These are phyloP conservation scores for Philereme vetulata DNA, from an alignment of 2,888 invertebrate genomes.

Conservation along the genomic window DNA sequence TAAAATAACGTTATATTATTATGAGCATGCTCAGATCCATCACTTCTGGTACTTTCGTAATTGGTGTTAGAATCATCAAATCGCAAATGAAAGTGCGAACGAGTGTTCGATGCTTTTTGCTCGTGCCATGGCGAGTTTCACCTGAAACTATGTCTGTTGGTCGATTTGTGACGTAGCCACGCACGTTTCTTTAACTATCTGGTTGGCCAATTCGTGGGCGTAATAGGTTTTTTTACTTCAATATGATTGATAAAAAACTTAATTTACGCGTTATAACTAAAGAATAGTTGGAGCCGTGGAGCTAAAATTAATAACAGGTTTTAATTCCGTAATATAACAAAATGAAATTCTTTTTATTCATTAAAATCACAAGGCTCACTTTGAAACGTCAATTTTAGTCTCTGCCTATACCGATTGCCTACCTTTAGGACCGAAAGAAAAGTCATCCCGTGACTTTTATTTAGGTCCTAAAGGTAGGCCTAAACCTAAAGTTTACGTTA, in stretches of 20 bases:
- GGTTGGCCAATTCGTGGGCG: slow-evolving; percentile 47
- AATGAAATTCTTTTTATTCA: no score
- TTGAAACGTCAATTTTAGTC: no score
- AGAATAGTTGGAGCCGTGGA: background rate
- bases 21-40: background rate
- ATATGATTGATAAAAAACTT: slow-evolving; percentile 46
- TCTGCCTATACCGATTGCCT: no score
- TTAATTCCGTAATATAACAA: no score
- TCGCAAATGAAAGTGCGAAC: slow-evolving; percentile 53
- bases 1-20: no score
- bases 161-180: slow-evolving; percentile 51
- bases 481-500: no score
- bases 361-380: no score
- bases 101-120: slow-evolving; percentile 42
- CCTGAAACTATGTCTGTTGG: slow-evolving; percentile 50
- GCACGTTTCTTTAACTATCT: slow-evolving; percentile 39
- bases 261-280: slow-evolving; percentile 5
- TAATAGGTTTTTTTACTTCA: slow-evolving; percentile 58
- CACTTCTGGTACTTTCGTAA: slow-evolving; percentile 23
- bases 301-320: no score
- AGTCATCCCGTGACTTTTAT: no score
- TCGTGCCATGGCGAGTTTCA: slow-evolving; percentile 55
- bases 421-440: no score
- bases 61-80: slow-evolving; percentile 32
- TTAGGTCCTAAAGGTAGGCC: no score